Base-by-base conservation (phyloP, 2,888 invertebrate genomes). In the Idaea biselata region DNA sequence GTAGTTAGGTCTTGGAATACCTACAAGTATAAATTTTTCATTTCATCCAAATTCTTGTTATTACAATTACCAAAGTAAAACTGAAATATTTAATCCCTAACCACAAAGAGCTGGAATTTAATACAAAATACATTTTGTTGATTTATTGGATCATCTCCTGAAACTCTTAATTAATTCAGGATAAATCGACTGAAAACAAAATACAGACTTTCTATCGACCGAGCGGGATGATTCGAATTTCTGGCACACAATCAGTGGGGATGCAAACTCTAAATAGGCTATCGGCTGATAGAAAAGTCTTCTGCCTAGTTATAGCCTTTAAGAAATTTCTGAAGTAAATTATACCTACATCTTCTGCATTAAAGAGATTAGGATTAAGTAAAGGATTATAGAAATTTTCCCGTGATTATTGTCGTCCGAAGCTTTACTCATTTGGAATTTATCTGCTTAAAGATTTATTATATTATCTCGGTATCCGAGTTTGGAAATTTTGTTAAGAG, bases 321-420 rank as follows among this genome's bases (percentile, higher is more conserved):
- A 73, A 68, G 70, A 69, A 66, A 67, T 69, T 65, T 70, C 70
- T 70, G 68, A 65, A 64, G 63, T 70, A 70, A 73, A 73, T 75
- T 72, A 72, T 71, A 72, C 70, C 61, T 72, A 58, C 66, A 57
- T 62, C 65, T 62, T 63, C 63, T 64, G 68, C 70, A 73, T 73
- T 75, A 72, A 70, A 73, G 72, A 70, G 66, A 67, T 71, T 65
- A 60, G 69, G 74, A 76, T 75, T n/a, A n/a, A n/a, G n/a, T 75
- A 73, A 72, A 60, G 68, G 72, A 72, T 73, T 66, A 66, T 68
- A 11, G 68, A 71, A 71, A 70, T 71, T 70, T 71, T 70, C 66
- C 70, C 56, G 67, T 72, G 67, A 65, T 66, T 67, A 64, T 56
- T 56, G 55, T 66, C 68, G 66, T 65, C 62, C 64, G 60, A 60